A percentile compares a stretch with the other conserved stretches of the same genome.
Evolutionary conservation across 2,888 invertebrate species (phyloP).

Genomic region (Luperina nickerlii): DNA sequence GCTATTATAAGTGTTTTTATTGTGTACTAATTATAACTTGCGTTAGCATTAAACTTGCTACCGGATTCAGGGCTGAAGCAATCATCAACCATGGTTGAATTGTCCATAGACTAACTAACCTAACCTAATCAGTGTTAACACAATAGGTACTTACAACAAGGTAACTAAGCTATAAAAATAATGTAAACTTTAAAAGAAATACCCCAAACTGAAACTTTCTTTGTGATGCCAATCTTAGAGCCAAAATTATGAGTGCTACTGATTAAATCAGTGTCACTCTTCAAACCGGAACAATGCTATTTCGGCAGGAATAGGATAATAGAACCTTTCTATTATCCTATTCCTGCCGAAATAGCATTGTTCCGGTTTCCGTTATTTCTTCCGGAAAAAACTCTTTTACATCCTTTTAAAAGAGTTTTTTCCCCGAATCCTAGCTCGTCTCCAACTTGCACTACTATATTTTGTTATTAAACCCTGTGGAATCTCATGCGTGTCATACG

Average conservation of each 20-base stretch:
- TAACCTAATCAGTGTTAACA: background rate
- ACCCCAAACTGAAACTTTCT: background rate
- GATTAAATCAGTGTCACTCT: background rate
- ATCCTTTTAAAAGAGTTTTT: background rate
- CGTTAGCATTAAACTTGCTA: background rate
- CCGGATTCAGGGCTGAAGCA: background rate
- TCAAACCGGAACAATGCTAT: background rate
- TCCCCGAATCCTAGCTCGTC: background rate
- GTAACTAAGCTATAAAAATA: background rate
- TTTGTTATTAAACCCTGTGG: slow-evolving; percentile 2
- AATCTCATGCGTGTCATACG: slow-evolving; percentile 30
- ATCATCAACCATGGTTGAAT: background rate
- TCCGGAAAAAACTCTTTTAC: background rate
- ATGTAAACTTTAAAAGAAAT: background rate
- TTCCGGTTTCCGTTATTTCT: too few species aligned
- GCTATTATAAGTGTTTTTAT: background rate
- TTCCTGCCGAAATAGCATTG: too few species aligned
- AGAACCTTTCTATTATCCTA: too few species aligned
- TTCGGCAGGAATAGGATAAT: background rate
- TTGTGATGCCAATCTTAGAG: background rate
- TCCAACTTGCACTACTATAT: background rate
- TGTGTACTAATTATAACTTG: background rate
- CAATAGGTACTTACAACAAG: background rate
- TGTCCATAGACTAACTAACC: background rate
- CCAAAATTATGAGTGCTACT: background rate